Conservation (phyloP, 2,888 invertebrate genomes). For the Ornithoptera alexandrae region DNA sequence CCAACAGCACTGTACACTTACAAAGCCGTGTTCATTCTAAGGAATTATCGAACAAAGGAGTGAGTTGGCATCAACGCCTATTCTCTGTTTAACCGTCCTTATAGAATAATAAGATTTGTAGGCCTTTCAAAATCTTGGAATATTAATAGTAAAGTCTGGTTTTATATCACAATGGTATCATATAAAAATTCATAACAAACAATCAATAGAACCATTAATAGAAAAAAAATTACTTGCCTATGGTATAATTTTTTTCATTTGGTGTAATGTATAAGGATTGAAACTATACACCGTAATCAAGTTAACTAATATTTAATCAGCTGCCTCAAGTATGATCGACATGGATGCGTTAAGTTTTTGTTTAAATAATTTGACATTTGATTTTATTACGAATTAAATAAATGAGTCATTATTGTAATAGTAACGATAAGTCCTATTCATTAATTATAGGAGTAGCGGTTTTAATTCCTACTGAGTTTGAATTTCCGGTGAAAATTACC, state of each 20-base stretch:
- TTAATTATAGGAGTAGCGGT: too few species aligned
- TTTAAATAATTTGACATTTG: not conserved
- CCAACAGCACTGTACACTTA: slow-evolving; percentile 43
- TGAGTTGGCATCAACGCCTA: slow-evolving; percentile 64
- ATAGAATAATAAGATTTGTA: slow-evolving; percentile 45
- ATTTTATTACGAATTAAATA: not conserved
- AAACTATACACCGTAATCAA: slow-evolving; percentile 20
- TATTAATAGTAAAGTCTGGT: not conserved
- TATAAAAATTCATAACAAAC: not conserved
- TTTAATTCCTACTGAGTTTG: too few species aligned
- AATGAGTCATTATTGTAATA: too few species aligned
- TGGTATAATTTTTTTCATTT: too few species aligned
- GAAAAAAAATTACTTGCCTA: not conserved
- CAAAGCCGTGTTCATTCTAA: slow-evolving; percentile 51
- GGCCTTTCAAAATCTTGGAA: not conserved
- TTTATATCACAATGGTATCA: not conserved
- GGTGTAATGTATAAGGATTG: too few species aligned
- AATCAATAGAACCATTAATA: not conserved
- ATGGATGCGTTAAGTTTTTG: slow-evolving; percentile 4
- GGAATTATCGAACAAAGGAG: slow-evolving; percentile 75
- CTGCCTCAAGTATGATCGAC: slow-evolving; percentile 11
- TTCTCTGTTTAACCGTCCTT: slow-evolving; percentile 48
- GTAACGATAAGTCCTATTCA: too few species aligned
- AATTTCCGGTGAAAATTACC: too few species aligned
- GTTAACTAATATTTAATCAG: slow-evolving; percentile 23